Percentiles rank a stretch among this genome's conserved stretches.
Evolutionary conservation across 2,113 vertebrate species (phyloP).

Genomic region (Hyla sarda): DNA sequence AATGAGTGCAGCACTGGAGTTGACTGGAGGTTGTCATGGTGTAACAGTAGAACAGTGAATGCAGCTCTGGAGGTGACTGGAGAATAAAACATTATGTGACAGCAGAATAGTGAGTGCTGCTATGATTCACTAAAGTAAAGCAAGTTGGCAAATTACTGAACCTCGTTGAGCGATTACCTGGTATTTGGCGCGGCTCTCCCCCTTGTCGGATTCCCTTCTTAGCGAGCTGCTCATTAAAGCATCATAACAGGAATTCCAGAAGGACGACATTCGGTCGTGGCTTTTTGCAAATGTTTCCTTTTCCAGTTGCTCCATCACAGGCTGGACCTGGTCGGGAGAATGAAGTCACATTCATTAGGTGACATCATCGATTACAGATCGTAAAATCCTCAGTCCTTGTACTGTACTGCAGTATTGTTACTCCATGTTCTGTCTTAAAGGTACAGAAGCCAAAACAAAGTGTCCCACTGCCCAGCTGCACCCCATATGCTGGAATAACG

Average conservation of each 20-base stretch:
- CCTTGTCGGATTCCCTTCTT: conserved; percentile 79
- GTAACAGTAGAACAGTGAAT: too few relatives aligned
- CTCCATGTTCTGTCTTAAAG: too few relatives aligned
- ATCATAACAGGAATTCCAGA: conserved; percentile 97
- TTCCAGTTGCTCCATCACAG: conserved; percentile 91
- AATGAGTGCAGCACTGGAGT: neutral
- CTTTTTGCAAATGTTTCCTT: conserved; percentile 91
- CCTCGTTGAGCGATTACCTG: conserved; percentile 74
- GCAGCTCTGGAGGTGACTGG: too few relatives aligned
- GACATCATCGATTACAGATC: neutral
- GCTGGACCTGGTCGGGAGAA: conserved; percentile 79
- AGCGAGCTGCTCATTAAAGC: conserved; percentile 89
- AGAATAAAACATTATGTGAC: too few relatives aligned
- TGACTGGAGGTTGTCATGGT: neutral
- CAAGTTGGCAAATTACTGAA: too few relatives aligned
- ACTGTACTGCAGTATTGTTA: too few relatives aligned
- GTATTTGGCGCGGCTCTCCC: conserved; percentile 80
- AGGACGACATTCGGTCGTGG: conserved; percentile 95
- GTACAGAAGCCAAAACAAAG: too few relatives aligned
- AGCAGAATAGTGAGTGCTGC: too few relatives aligned
- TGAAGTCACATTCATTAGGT: neutral
- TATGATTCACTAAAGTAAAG: too few relatives aligned
- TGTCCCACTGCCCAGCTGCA: too few relatives aligned
- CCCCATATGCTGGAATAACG: too few relatives aligned
- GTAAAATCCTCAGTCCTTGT: too few relatives aligned